Evolutionary conservation across 64 coral and sea anemone species (phyloP), one percentile per base, ranked within the genome.

Genomic region (Stichodactyla mertensii): DNA sequence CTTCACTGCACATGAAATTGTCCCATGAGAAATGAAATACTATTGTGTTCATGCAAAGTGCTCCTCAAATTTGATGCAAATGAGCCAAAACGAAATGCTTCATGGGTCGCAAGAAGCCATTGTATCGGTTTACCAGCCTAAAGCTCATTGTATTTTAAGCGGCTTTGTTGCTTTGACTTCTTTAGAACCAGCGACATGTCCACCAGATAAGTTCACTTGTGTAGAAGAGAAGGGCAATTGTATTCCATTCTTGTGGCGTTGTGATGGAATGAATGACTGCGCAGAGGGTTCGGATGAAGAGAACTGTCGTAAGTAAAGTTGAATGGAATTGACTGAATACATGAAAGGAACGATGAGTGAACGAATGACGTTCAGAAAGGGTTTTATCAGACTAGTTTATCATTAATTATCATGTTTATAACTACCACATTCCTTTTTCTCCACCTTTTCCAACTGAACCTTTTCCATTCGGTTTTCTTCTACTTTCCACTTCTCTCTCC

Each of bases 231-330:
- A 28, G 14, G 80, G 52, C 2, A 82, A 55, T 15, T 82, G 80
- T 55, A 82, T 82, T 57, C 80, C 80, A 6, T 55, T 55, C 52
- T 12, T 82, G 19, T 85, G 83, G 83, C 53, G 83, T 16, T 85
- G 83, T 64, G 83, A 85, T 64, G 83, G 83, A 6, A 85, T 60
- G 54, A 51, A n/a, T 62, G 83, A 85, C 56, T 85, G 83, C 19
- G 8, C 53, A 16, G 57, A 85, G 19, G 27, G 54, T 18, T 55
- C 83, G 6, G 83, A 85, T 52, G 83, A 85, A 64, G 31, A 87
- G 54, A 83, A 87, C 13, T 91, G 90, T 59, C 23, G 90, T 91
- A 91, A 91, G 90, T 87, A 36, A 20, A 16, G 8, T 74, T 4
- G 13, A 7, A 7, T 9, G 6, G 22, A 2, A 71, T 19, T 8